These are phyloP conservation scores for Agrilus planipennis DNA, from an alignment of 1,140 invertebrate genomes.

Conservation along the genomic window DNA sequence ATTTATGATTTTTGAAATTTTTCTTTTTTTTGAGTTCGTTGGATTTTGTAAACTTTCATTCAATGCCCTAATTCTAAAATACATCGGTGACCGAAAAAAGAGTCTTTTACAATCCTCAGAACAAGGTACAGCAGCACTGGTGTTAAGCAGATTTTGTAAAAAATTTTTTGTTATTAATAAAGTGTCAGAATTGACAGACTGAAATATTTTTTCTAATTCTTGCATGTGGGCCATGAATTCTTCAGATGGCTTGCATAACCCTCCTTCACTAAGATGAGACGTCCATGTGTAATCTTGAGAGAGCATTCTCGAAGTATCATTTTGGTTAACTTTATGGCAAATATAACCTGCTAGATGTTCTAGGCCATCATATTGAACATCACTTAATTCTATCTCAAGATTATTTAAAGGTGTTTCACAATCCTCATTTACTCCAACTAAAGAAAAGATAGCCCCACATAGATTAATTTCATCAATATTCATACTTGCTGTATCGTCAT, in stretches of 20 bases:
- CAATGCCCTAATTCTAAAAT: too few relatives aligned
- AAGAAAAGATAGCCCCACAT: not conserved
- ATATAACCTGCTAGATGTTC: conserved; percentile 10
- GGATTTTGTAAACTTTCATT: too few relatives aligned
- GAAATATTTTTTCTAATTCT: not conserved
- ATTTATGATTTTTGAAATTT: too few relatives aligned
- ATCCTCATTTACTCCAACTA: too few relatives aligned
- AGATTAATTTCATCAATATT: conserved; percentile 3
- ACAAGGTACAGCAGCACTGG: too few relatives aligned
- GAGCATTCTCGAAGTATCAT: not conserved
- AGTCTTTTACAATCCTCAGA: too few relatives aligned
- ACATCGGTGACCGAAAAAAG: too few relatives aligned
- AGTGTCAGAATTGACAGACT: not conserved
- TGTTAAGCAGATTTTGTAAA: conserved; percentile 2
- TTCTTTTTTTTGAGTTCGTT: too few relatives aligned
- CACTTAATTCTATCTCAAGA: conserved; percentile 1
- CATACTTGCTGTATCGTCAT: not conserved
- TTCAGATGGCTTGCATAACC: not conserved
- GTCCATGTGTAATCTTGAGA: conserved; percentile 4
- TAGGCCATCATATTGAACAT: conserved; percentile 8
- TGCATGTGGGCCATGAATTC: not conserved
- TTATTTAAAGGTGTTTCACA: too few relatives aligned
- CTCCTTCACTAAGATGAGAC: conserved; percentile 4
- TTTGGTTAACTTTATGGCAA: conserved; percentile 7
- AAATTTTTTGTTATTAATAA: conserved; percentile 1